These are phyloP conservation scores for Fistularia commersonii DNA, from an alignment of 2,797 vertebrate species.

Conservation along the genomic window DNA sequence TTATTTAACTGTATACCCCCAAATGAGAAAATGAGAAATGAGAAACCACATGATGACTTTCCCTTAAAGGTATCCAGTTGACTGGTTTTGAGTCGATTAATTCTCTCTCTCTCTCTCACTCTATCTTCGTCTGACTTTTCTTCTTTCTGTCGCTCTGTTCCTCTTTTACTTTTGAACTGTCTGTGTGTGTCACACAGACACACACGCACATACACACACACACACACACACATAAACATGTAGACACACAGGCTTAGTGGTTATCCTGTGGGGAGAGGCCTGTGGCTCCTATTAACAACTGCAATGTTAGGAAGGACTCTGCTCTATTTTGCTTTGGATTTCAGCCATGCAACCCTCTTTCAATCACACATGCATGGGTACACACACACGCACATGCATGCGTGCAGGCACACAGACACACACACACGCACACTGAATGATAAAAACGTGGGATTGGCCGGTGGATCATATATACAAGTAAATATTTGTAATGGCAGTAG, in stretches of 20 bases:
- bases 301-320: slow-evolving; percentile 51
- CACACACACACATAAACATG: slow-evolving; percentile 46
- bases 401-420: background rate
- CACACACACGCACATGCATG: no score
- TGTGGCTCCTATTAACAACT: slow-evolving; percentile 69
- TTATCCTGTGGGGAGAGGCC: slow-evolving; percentile 67
- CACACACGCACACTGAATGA: slow-evolving; percentile 21
- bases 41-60: slow-evolving; percentile 67
- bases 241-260: slow-evolving; percentile 59
- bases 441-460: slow-evolving; percentile 36
- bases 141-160: slow-evolving; percentile 49
- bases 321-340: slow-evolving; percentile 47
- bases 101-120: slow-evolving; percentile 57
- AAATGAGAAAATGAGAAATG: no score
- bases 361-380: slow-evolving; percentile 11
- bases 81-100: slow-evolving; percentile 58
- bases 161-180: slow-evolving; percentile 54
- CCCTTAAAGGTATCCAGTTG: slow-evolving; percentile 65
- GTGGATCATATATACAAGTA: slow-evolving; percentile 35
- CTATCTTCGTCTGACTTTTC: slow-evolving; percentile 15
- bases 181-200: slow-evolving; percentile 25
- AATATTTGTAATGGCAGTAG: slow-evolving; percentile 55
- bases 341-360: slow-evolving; percentile 45
- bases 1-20: slow-evolving; percentile 69
- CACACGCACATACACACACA: slow-evolving; percentile 39